Percentiles rank a stretch among this genome's conserved stretches.
These are phyloP conservation scores for Elegia similella DNA, from an alignment of 2,888 invertebrate genomes.

Conservation along the genomic window DNA sequence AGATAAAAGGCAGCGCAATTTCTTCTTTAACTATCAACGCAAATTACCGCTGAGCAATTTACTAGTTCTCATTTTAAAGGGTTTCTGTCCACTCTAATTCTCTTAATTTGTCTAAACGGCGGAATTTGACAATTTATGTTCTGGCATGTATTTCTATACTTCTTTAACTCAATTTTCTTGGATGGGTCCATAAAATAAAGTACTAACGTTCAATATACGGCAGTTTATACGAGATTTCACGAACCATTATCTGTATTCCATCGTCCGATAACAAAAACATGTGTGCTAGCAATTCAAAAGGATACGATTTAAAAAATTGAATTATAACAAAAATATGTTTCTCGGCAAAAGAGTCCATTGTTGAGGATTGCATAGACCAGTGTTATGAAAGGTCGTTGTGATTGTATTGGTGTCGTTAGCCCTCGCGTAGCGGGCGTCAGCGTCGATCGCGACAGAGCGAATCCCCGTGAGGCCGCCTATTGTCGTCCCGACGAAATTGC, in stretches of 20 bases:
- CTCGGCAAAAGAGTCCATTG: slow-evolving; percentile 24
- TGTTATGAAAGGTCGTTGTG: slow-evolving; percentile 37
- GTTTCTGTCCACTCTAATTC: background rate
- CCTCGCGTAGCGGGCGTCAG: slow-evolving; percentile 35
- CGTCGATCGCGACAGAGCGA: slow-evolving; percentile 32
- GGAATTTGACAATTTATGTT: too few species aligned
- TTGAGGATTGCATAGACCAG: slow-evolving; percentile 25
- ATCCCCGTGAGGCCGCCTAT: slow-evolving; percentile 41
- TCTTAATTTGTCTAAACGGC: background rate
- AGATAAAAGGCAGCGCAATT: slow-evolving; percentile 13
- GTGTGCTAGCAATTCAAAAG: slow-evolving; percentile 20
- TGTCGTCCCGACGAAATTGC: slow-evolving; percentile 42
- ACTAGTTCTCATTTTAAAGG: background rate
- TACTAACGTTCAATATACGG: slow-evolving; percentile 4
- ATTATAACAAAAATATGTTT: slow-evolving; percentile 24
- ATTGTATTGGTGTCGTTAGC: slow-evolving; percentile 40
- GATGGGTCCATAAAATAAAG: background rate
- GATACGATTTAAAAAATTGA: slow-evolving; percentile 22
- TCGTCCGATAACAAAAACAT: slow-evolving; percentile 4
- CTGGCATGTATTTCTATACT: too few species aligned
- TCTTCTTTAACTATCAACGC: slow-evolving; percentile 9
- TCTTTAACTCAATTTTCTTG: too few species aligned
- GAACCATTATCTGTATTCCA: slow-evolving; percentile 5
- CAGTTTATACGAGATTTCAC: slow-evolving; percentile 6
- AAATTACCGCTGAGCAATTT: slow-evolving; percentile 2